A percentile compares a stretch with the other conserved stretches of the same genome.
These are phyloP conservation scores for Urosaurus nigricauda DNA, from an alignment of 2,797 vertebrate genomes.

Conservation along the genomic window DNA sequence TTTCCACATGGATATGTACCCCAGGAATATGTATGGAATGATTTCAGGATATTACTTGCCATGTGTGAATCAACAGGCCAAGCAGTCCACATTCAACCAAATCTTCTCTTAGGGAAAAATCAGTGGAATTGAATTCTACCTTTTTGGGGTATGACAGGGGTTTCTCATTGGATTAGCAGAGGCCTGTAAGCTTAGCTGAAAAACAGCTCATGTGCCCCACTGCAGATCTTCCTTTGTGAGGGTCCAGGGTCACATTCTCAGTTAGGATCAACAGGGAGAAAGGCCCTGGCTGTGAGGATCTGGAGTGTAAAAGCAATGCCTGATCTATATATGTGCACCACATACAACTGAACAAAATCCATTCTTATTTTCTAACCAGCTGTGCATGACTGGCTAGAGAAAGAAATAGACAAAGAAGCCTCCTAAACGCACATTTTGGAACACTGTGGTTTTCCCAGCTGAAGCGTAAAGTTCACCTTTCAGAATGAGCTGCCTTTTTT, in stretches of 20 bases:
- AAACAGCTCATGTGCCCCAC: not conserved
- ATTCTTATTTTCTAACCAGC: not conserved
- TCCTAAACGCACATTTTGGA: not conserved
- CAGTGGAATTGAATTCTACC: not conserved
- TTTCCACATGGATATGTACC: not conserved
- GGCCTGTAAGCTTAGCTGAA: not conserved
- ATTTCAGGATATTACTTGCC: not conserved
- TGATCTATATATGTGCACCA: not conserved
- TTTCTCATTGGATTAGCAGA: too few relatives aligned
- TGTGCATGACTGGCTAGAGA: not conserved
- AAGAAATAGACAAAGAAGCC: not conserved
- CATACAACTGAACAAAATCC: not conserved
- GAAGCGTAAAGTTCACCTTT: conserved; percentile 1
- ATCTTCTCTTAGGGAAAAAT: not conserved
- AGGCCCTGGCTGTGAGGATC: not conserved
- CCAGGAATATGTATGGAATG: not conserved
- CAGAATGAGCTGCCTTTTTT: too few relatives aligned
- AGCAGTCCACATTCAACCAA: not conserved
- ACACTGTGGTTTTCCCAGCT: not conserved
- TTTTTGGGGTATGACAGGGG: not conserved
- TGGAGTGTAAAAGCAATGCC: not conserved
- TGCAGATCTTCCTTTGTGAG: not conserved
- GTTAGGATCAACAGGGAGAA: not conserved
- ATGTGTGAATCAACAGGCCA: not conserved
- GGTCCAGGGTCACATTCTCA: not conserved